phyloP scores from a whole-genome alignment of 2,888 invertebrate species.

The Cataglyphis albicans region DNA sequence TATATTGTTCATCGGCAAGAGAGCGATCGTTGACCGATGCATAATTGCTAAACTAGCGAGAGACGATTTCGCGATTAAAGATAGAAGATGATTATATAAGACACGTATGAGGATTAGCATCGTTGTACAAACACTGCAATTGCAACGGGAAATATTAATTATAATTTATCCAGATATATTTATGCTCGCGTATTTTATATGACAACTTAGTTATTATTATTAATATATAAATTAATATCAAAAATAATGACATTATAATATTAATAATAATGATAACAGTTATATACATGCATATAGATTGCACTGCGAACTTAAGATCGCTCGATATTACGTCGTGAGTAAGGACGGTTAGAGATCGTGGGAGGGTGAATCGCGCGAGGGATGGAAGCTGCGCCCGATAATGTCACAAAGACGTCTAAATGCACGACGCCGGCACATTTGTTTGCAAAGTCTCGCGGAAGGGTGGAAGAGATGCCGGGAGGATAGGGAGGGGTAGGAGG shows the following conservation, averaged over 20 bases:
- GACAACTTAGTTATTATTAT: too few species aligned
- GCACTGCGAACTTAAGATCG: slow-evolving; percentile 24
- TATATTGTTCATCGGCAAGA: not conserved
- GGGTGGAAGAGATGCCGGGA: slow-evolving; percentile 6
- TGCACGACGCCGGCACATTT: slow-evolving; percentile 69
- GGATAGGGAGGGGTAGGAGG: not conserved
- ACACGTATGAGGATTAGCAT: not conserved
- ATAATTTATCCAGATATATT: not conserved
- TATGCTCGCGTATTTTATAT: not conserved
- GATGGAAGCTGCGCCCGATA: slow-evolving; percentile 65
- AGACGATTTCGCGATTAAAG: not conserved
- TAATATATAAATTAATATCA: too few species aligned
- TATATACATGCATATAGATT: not conserved
- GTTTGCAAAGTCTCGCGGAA: slow-evolving; percentile 65
- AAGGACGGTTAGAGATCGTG: slow-evolving; percentile 15
- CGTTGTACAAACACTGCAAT: not conserved
- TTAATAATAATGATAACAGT: not conserved
- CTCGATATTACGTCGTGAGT: slow-evolving; percentile 12
- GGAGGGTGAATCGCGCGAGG: slow-evolving; percentile 33
- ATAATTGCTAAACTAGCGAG: not conserved
- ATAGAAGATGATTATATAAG: not conserved
- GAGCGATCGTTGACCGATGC: not conserved
- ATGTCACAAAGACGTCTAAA: slow-evolving; percentile 71
- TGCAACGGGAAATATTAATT: not conserved
- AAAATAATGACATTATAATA: not conserved